These are phyloP conservation scores for Telenomus remus DNA, from an alignment of 1,140 invertebrate genomes.

Conservation along the genomic window DNA sequence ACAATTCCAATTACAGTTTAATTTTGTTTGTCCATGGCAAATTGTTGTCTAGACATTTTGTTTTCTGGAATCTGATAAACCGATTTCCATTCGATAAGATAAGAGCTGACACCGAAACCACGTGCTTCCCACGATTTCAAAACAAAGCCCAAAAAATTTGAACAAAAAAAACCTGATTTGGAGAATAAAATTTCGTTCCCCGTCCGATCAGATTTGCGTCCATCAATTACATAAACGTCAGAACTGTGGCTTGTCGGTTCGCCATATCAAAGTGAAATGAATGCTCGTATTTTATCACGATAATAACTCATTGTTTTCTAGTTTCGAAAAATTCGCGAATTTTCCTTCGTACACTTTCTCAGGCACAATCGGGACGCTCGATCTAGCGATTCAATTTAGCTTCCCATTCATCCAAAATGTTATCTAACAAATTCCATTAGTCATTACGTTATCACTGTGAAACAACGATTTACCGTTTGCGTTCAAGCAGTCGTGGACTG, in stretches of 20 bases:
- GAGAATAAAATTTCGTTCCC: too few relatives aligned
- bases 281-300: conserved; percentile 18
- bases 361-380: conserved; percentile 12
- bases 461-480: neutral
- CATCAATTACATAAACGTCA: conserved; percentile 20
- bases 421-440: conserved; percentile 1
- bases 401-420: conserved; percentile 14
- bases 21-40: too few relatives aligned
- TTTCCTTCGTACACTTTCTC: conserved; percentile 33
- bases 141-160: too few relatives aligned
- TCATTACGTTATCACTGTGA: conserved; percentile 1
- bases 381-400: conserved; percentile 8
- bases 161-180: too few relatives aligned
- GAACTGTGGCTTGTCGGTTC: conserved; percentile 2
- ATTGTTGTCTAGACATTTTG: too few relatives aligned
- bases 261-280: conserved; percentile 34
- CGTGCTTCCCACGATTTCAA: too few relatives aligned
- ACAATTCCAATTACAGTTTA: too few relatives aligned
- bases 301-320: conserved; percentile 41
- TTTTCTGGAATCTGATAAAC: too few relatives aligned
- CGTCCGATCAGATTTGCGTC: too few relatives aligned
- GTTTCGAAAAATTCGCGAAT: conserved; percentile 39
- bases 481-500: too few relatives aligned
- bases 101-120: too few relatives aligned
- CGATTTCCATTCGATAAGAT: too few relatives aligned